Base-by-base conservation (phyloP, 2,888 invertebrate genomes). In the Caenorhabditis sp. region DNA sequence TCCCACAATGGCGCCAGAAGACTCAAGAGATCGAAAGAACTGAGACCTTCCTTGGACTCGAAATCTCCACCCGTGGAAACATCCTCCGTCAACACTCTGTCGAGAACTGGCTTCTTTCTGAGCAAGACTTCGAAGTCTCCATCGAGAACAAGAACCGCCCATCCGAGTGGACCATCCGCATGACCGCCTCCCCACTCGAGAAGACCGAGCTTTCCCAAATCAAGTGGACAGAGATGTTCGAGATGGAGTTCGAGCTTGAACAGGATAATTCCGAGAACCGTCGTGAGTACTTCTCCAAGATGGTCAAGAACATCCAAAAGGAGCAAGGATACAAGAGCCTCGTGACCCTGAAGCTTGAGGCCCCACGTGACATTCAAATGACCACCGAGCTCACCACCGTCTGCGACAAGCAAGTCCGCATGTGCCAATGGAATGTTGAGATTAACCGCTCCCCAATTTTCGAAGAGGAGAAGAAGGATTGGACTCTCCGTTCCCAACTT, bases 101-200 rank as follows among this genome's bases (percentile, higher is more conserved):
- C 14, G 70, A 82, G 64, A 80, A 82, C 64, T 69, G 76, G 47
- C 58, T 87, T 26, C 58, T 84, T 54, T 79, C 84, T 19, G 90
- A 90, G 74, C 90, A 90, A 75, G 82, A 88, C 73, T 35, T 90
- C 58, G 87, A 87, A 41, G 66, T 89, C 24, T 70, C 74, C 38
- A 54, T 86, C 26, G 79, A 81, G 66, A 86, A 82, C 80, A 72
- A 76, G 61, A 61, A 80, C 61, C 80, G 76, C 31, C 73, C 84
- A 63, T 77, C 74, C 47, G 85, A 84, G 44, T 84, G 77, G 66
- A 54, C 44, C 35, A 38, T 68, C 58, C 81, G 73, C 28, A 5
- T 84, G 12, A 72, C 63, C 64, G 31, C 72, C 41, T 64, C 63
- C 26, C 51, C 61, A 44, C 54, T 74, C 58, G 70, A 80, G 47